Evolutionary conservation across 2,797 vertebrate species (phyloP).

Genomic region (Etheostoma perlongum): DNA sequence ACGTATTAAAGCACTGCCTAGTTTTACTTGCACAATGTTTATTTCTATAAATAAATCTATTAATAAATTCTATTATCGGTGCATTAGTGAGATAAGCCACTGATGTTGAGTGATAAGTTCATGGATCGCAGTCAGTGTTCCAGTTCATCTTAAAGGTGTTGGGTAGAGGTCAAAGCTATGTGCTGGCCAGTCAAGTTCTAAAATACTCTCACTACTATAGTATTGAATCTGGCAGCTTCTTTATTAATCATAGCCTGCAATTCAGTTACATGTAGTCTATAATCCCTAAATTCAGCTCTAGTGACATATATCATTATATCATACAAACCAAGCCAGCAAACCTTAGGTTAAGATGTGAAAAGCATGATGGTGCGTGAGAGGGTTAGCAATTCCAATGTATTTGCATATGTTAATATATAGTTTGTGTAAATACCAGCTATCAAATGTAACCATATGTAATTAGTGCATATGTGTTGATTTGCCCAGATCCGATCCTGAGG

Average conservation of each 20-base stretch:
- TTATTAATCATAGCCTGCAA: background rate
- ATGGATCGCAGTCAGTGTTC: background rate
- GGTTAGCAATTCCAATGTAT: constrained; percentile 33
- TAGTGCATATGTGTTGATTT: constrained; percentile 51
- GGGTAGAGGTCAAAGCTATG: background rate
- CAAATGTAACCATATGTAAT: constrained; percentile 50
- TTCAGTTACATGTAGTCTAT: background rate
- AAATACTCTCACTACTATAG: too few relatives aligned
- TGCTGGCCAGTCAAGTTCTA: background rate
- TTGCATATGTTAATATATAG: constrained; percentile 1
- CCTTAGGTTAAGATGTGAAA: background rate
- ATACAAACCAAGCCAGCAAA: constrained; percentile 5
- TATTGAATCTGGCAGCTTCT: too few relatives aligned
- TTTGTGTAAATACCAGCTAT: constrained; percentile 27
- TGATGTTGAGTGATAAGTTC: background rate
- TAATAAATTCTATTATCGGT: background rate
- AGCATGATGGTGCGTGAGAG: background rate
- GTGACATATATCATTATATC: background rate
- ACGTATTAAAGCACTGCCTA: background rate
- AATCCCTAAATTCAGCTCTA: background rate
- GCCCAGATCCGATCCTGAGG: constrained; percentile 54
- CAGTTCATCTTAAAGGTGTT: background rate
- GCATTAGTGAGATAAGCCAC: constrained; percentile 9
- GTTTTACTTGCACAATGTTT: background rate
- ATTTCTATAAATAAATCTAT: background rate